These are phyloP conservation scores for Molorchus minor DNA, from an alignment of 2,888 invertebrate species.

Conservation along the genomic window DNA sequence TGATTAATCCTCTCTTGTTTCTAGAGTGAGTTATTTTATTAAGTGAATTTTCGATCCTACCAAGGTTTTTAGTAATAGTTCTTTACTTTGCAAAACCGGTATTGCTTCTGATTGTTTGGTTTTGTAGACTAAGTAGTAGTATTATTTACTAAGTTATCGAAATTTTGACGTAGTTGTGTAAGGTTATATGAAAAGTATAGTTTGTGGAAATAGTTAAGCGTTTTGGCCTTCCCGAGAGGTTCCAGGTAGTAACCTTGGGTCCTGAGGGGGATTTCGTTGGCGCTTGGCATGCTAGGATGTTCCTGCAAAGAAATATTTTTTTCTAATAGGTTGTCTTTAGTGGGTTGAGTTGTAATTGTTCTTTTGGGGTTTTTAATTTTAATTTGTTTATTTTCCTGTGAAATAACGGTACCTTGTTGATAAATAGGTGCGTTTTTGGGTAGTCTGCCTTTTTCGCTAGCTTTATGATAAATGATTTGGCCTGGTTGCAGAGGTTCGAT, in stretches of 20 bases:
- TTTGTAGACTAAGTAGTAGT: not conserved
- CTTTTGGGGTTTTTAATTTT: not conserved
- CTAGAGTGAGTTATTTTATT: no score
- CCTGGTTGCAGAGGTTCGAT: slow-evolving; percentile 2
- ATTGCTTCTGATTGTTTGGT: slow-evolving; percentile 1
- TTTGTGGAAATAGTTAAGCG: no score
- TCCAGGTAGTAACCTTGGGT: slow-evolving; percentile 10
- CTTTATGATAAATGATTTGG: not conserved
- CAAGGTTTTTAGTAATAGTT: not conserved
- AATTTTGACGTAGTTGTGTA: no score
- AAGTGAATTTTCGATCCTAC: slow-evolving; percentile 1
- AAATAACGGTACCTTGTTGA: not conserved
- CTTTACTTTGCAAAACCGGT: not conserved
- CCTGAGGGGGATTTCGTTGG: slow-evolving; percentile 4
- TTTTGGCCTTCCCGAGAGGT: slow-evolving; percentile 13
- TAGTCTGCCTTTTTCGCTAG: no score
- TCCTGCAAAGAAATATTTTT: slow-evolving; percentile 6
- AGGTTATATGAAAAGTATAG: no score
- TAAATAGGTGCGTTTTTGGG: slow-evolving; percentile 8
- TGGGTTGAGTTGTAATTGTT: not conserved
- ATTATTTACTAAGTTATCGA: not conserved
- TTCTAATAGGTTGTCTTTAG: slow-evolving; percentile 1
- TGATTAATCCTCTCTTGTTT: no score
- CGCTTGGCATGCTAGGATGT: not conserved
- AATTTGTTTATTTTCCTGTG: not conserved